These are phyloP conservation scores for Napeogenes sylphis DNA, from an alignment of 2,888 invertebrate genomes.

Conservation along the genomic window DNA sequence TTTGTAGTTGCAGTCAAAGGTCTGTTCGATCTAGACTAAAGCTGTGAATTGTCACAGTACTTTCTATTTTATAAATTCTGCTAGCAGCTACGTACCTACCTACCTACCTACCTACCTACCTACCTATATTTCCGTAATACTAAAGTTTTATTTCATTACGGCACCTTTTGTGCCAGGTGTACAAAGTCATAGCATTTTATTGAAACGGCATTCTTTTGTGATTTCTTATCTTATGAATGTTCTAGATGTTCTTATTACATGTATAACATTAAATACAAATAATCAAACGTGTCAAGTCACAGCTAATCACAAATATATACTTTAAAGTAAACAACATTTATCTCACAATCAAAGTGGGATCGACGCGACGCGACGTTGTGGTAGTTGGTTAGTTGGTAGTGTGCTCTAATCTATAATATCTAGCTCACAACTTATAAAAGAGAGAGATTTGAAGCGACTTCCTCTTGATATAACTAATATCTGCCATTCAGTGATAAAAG, in stretches of 20 bases:
- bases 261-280: too few relatives aligned
- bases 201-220: not conserved
- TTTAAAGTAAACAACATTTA: too few relatives aligned
- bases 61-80: conserved; percentile 18
- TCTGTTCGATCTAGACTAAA: conserved; percentile 22
- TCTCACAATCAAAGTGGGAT: too few relatives aligned
- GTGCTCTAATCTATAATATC: not conserved
- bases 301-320: too few relatives aligned
- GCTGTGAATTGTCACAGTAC: conserved; percentile 21
- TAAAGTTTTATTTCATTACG: conserved; percentile 12
- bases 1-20: conserved; percentile 23
- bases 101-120: not conserved
- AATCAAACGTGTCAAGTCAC: too few relatives aligned
- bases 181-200: conserved; percentile 3
- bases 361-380: too few relatives aligned
- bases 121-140: conserved; percentile 12
- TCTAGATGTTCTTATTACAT: not conserved
- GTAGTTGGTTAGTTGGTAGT: not conserved
- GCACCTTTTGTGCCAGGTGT: conserved; percentile 3
- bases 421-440: not conserved
- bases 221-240: not conserved
- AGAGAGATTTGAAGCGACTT: conserved; percentile 8
- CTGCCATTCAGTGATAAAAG: conserved; percentile 25
- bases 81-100: not conserved
- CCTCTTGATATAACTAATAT: conserved; percentile 16